These are phyloP conservation scores for Clivina fossor DNA, from an alignment of 2,888 invertebrate species.

Conservation along the genomic window DNA sequence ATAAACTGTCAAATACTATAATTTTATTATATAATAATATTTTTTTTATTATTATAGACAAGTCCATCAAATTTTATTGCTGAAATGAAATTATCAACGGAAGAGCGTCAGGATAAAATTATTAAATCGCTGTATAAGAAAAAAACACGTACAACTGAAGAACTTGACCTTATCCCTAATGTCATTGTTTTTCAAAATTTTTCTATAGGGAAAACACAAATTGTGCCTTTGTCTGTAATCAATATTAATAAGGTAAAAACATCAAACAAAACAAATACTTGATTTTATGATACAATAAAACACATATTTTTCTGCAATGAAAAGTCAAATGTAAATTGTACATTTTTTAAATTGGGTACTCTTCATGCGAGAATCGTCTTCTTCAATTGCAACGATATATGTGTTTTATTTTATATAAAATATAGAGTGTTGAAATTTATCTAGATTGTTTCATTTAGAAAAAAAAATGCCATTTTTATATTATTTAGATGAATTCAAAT, in stretches of 20 bases:
- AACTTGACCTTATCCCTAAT: constrained; percentile 35
- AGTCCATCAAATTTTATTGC: constrained; percentile 46
- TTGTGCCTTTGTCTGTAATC: constrained; percentile 57
- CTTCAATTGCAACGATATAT: too few relatives aligned
- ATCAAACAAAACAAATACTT: too few relatives aligned
- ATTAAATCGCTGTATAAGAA: constrained; percentile 40
- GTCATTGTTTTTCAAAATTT: constrained; percentile 56
- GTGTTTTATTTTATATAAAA: too few relatives aligned
- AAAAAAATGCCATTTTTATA: too few relatives aligned
- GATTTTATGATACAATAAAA: neutral
- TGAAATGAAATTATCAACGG: constrained; percentile 48
- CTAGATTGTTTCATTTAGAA: too few relatives aligned
- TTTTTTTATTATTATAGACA: constrained; percentile 43
- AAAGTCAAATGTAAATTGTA: too few relatives aligned
- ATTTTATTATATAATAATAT: neutral
- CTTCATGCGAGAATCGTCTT: too few relatives aligned
- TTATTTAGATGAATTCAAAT: too few relatives aligned
- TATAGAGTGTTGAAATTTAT: too few relatives aligned
- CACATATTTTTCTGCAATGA: too few relatives aligned
- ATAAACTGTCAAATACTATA: neutral
- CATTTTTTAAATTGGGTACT: too few relatives aligned
- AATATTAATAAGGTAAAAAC: constrained; percentile 63
- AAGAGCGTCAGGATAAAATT: constrained; percentile 47
- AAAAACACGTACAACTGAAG: constrained; percentile 21
- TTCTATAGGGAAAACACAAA: constrained; percentile 56